Evolutionary conservation across 2,113 vertebrate species (phyloP).

Genomic region (Etia nguti): DNA sequence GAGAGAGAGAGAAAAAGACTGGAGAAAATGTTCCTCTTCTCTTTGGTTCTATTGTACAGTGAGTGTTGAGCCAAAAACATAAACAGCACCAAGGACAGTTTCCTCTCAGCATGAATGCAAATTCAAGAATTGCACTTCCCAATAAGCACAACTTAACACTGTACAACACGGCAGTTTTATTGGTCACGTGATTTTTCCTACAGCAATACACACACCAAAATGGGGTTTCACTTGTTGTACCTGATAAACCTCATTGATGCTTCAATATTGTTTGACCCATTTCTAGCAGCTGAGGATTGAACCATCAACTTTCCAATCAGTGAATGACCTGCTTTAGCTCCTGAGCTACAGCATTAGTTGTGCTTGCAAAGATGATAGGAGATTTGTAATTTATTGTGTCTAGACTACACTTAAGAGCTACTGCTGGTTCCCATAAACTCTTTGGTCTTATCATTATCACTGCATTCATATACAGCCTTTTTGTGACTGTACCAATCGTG

Average conservation of each 20-base stretch:
- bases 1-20: neutral
- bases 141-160: neutral
- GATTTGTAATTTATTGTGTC: neutral
- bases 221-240: neutral
- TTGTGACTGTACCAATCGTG: neutral
- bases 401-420: neutral
- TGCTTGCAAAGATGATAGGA: neutral
- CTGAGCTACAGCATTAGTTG: neutral
- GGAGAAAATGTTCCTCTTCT: neutral
- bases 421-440: neutral
- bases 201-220: neutral
- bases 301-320: neutral
- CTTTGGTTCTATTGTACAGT: neutral
- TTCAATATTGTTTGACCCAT: neutral
- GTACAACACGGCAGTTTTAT: neutral
- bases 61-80: too few relatives aligned
- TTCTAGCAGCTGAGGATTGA: neutral
- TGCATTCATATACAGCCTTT: neutral
- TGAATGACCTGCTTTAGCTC: neutral
- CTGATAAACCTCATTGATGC: neutral
- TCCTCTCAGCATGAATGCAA: neutral
- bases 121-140: neutral
- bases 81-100: too few relatives aligned
- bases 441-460: neutral
- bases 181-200: rapidly evolving